Evolutionary conservation across 2,113 vertebrate species (phyloP).

Genomic region (Solea senegalensis): DNA sequence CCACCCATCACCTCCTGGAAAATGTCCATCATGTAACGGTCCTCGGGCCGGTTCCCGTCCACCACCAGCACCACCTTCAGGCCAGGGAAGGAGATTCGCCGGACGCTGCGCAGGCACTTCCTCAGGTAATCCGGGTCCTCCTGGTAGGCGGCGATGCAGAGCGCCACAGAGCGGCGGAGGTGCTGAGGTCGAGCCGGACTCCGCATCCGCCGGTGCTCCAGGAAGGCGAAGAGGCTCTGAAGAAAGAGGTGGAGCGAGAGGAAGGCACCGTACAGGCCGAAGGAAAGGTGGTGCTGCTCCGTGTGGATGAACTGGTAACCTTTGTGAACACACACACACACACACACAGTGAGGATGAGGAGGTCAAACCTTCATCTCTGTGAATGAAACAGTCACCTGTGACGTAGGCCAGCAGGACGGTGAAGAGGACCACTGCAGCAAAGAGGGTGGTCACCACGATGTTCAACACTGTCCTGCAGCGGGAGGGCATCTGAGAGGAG

Average conservation of each 20-base stretch:
- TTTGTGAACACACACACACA: too few relatives aligned
- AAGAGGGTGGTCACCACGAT: slow-evolving; percentile 94
- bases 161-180: slow-evolving; percentile 85
- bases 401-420: slow-evolving; percentile 94
- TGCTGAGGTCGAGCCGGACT: slow-evolving; percentile 76
- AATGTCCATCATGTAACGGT: slow-evolving; percentile 98
- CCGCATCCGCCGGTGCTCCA: slow-evolving; percentile 94
- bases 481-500: slow-evolving; percentile 90
- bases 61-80: slow-evolving; percentile 97
- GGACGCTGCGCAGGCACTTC: slow-evolving; percentile 91
- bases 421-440: slow-evolving; percentile 92
- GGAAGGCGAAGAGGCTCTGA: slow-evolving; percentile 96
- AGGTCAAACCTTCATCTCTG: too few relatives aligned
- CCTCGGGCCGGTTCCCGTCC: slow-evolving; percentile 92
- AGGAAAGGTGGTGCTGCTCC: slow-evolving; percentile 97
- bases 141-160: slow-evolving; percentile 96
- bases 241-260: slow-evolving; percentile 94
- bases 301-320: slow-evolving; percentile 99
- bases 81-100: slow-evolving; percentile 90
- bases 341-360: too few relatives aligned
- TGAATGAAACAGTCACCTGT: slow-evolving; percentile 77
- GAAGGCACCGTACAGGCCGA: slow-evolving; percentile 96
- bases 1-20: slow-evolving; percentile 94
- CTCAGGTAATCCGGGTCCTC: slow-evolving; percentile 96
- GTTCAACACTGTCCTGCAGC: slow-evolving; percentile 88